Conservation (phyloP, 2,113 vertebrate species). For the Eulemur rufifrons region DNA sequence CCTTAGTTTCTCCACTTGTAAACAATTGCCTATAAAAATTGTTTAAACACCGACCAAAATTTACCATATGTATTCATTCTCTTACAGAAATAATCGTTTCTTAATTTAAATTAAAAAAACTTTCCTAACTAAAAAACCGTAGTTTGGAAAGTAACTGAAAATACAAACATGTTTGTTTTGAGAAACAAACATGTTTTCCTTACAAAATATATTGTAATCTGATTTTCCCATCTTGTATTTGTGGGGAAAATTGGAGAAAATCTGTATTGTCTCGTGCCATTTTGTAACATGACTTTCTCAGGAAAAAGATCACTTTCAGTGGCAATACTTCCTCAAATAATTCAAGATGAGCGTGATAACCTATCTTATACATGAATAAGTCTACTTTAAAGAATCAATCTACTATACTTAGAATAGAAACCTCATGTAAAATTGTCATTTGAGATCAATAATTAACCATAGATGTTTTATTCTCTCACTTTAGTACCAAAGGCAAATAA, state of each 20-base stretch:
- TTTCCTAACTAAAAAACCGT: not conserved
- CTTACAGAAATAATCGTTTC: not conserved
- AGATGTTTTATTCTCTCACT: slow-evolving; percentile 6
- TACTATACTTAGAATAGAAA: not conserved
- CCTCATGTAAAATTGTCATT: not conserved
- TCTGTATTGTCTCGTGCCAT: not conserved
- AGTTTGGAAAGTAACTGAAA: slow-evolving; percentile 1
- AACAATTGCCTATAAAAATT: slow-evolving; percentile 32
- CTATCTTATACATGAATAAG: not conserved
- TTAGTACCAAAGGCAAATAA: not conserved
- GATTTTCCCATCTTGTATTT: slow-evolving; percentile 38
- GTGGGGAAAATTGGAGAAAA: not conserved
- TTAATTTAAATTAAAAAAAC: not conserved
- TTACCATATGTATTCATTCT: not conserved
- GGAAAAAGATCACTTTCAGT: slow-evolving; percentile 48
- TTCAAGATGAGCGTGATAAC: not conserved
- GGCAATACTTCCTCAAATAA: slow-evolving; percentile 8
- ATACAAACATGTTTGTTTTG: not conserved
- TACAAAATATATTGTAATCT: not conserved
- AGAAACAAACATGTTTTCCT: slow-evolving; percentile 45
- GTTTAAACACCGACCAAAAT: slow-evolving; percentile 19
- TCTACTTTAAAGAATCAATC: not conserved
- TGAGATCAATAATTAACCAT: not conserved
- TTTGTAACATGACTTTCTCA: slow-evolving; percentile 53
- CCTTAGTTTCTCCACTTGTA: slow-evolving; percentile 58